Conservation (phyloP, 30 jellyfish, hydroid and myxozoan species). For the Hydra vulgaris region DNA sequence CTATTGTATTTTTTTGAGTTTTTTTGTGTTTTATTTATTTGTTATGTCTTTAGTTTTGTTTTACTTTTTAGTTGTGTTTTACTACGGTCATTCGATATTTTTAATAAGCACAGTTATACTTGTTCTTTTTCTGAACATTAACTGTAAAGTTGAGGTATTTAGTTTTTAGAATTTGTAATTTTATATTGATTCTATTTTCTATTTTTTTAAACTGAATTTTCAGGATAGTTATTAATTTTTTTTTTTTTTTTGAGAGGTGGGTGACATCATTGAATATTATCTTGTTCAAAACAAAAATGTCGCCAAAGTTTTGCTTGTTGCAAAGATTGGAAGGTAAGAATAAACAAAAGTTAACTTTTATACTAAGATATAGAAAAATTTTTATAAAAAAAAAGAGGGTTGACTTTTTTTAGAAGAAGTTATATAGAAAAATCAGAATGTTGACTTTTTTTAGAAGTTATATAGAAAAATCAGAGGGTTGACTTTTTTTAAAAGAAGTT, state of each 20-base stretch:
- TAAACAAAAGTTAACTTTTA: too few relatives aligned
- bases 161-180: background rate
- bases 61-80: conserved; percentile 47
- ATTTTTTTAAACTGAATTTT: too few relatives aligned
- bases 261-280: conserved; percentile 70
- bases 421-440: too few relatives aligned
- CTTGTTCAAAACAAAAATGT: conserved; percentile 80
- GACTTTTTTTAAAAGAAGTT: too few relatives aligned
- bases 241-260: conserved; percentile 40
- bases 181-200: background rate
- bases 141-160: conserved; percentile 67
- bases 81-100: conserved; percentile 70
- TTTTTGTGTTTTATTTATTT: background rate
- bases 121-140: conserved; percentile 25
- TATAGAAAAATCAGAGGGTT: too few relatives aligned
- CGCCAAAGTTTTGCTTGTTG: conserved; percentile 64
- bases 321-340: conserved; percentile 85
- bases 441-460: too few relatives aligned
- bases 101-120: conserved; percentile 36
- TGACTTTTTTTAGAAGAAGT: too few relatives aligned
- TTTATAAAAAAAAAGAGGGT: too few relatives aligned
- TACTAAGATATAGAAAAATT: too few relatives aligned
- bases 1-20: too few relatives aligned
- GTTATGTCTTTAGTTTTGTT: background rate
- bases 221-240: background rate